phyloP scores from a whole-genome alignment of 1,140 invertebrate species.

The Achatina immaculata region DNA sequence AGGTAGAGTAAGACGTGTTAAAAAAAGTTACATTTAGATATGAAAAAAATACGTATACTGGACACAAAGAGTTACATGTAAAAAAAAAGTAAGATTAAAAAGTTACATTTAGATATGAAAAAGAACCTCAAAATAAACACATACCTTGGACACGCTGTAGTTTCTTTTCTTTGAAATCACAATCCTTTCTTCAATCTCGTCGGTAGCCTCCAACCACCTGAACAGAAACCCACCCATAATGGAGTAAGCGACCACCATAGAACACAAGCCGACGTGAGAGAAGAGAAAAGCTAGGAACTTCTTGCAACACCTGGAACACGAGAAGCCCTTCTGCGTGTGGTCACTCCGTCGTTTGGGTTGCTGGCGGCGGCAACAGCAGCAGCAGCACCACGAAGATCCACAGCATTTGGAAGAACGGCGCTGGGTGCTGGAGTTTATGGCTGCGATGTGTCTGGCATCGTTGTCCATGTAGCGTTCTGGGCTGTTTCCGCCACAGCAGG shows the following conservation, averaged over 20 bases:
- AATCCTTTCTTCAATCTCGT: conserved; percentile 28
- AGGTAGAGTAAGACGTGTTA: no score
- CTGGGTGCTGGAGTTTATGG: not conserved
- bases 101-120: no score
- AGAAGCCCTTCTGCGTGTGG: not conserved
- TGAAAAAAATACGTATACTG: no score
- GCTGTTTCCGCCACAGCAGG: not conserved
- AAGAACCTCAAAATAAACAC: no score
- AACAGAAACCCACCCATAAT: conserved; percentile 46
- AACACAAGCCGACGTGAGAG: conserved; percentile 42
- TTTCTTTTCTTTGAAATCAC: conserved; percentile 18
- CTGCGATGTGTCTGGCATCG: not conserved
- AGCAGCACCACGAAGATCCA: not conserved
- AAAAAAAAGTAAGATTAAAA: no score
- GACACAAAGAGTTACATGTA: no score
- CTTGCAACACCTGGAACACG: conserved; percentile 12
- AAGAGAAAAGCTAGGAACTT: conserved; percentile 42
- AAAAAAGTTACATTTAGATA: no score
- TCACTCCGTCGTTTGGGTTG: not conserved
- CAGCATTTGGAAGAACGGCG: not conserved
- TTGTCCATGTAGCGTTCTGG: not conserved
- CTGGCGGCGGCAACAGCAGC: not conserved
- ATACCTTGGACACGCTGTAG: not conserved
- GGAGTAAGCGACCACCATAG: conserved; percentile 41
- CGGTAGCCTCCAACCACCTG: conserved; percentile 29